Base-by-base conservation (phyloP, 2,113 vertebrate genomes). In the Amblyornis subalaris region DNA sequence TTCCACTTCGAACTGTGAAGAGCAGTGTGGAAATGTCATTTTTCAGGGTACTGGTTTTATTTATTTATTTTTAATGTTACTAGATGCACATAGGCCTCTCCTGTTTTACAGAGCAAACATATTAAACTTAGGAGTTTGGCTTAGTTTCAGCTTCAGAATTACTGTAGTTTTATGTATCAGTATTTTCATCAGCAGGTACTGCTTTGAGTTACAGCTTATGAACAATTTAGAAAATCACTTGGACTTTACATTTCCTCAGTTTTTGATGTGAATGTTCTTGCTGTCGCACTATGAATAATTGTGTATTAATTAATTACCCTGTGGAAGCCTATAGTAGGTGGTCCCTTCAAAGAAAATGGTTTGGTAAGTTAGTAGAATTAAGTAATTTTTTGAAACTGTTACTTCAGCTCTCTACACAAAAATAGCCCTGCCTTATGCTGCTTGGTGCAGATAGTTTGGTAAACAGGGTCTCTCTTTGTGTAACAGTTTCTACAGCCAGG, bases 1-100 rank as follows among this genome's bases (percentile, higher is more conserved):
- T 80, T 92, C 64, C 71, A 73, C 35, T 92, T 86, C 3, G 4
- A 75, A 61, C 70, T 89, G 78, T 95, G 95, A 82, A 85, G 65
- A 93, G 74, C 71, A 71, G 50, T 6, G 14, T 88, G 88, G 50
- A 89, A 96, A 84, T 89, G 74, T 81, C 14, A 62, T 84, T 84
- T 90, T 92, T 79, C 60, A 80, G 89, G 44, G 14, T 58, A 72
- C 17, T 83, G 55, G 42, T 17, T 89, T 93, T 75, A 95, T 89
- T 93, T 95, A 53, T 93, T 96, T 92, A n/a, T 89, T 89, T 93
- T 80, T 44, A 57, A 23, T 55, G 38, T 75, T 94, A 57, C 13
- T 60, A 38, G 36, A 26, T 1, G 9, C 40, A 54, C 1, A 1
- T 70, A 57, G 55, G 44, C 44, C n/a, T 90, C 85, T 87, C 11